A percentile compares a stretch with the other conserved stretches of the same genome.
These are phyloP conservation scores for Gallinago solitaria DNA, from an alignment of 2,797 vertebrate species.

Conservation along the genomic window DNA sequence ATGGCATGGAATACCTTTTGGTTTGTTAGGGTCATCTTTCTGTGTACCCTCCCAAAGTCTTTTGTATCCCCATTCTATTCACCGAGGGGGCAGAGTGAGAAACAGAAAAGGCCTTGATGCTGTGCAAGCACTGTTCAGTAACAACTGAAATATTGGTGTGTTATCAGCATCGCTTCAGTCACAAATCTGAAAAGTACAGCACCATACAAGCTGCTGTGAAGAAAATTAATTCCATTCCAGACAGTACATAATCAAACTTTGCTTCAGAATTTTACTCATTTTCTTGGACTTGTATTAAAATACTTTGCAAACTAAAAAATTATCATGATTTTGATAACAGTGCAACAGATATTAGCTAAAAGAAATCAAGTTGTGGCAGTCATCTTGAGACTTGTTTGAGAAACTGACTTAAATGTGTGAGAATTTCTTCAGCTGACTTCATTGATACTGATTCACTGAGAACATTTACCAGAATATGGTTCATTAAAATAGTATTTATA, in stretches of 20 bases:
- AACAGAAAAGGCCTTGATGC: background rate
- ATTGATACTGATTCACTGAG: background rate
- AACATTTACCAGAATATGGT: background rate
- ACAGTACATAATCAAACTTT: background rate
- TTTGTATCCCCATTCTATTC: background rate
- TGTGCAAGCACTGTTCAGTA: background rate
- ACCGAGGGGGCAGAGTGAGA: background rate
- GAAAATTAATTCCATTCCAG: background rate
- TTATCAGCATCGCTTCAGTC: background rate
- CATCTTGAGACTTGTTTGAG: background rate
- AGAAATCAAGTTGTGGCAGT: background rate
- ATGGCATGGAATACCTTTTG: background rate
- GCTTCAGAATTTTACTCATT: background rate
- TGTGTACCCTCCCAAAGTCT: background rate
- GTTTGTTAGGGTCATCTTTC: background rate
- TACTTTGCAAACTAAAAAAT: background rate
- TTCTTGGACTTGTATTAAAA: background rate
- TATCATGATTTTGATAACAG: background rate
- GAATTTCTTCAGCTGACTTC: background rate
- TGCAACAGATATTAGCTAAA: background rate
- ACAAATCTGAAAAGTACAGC: background rate
- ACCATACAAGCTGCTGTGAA: background rate
- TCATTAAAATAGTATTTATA: background rate
- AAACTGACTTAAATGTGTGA: background rate
- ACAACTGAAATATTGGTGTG: background rate